Evolutionary conservation across 2,113 vertebrate genomes (phyloP).

Genomic region (Dipodomys stephensi): DNA sequence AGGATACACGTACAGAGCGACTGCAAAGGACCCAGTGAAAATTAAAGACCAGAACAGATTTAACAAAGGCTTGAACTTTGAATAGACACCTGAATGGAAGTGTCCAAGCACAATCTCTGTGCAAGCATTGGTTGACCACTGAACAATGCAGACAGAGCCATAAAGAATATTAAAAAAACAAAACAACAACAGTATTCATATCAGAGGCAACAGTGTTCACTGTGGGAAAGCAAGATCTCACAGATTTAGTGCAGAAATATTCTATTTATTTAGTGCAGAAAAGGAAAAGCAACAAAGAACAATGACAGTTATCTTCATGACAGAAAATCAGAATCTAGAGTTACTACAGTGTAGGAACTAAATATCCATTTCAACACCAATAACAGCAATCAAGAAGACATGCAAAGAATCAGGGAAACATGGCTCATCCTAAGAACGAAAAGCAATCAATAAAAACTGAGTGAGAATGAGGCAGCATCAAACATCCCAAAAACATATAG

Average conservation of each 20-base stretch:
- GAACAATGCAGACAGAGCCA: background rate
- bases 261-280: background rate
- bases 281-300: background rate
- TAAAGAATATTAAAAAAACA: background rate
- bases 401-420: background rate
- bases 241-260: background rate
- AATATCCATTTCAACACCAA: background rate
- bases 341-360: background rate
- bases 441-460: background rate
- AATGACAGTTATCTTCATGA: background rate
- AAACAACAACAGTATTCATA: background rate
- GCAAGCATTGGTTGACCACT: background rate
- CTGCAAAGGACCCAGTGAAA: background rate
- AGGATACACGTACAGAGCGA: background rate
- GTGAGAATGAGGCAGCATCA: background rate
- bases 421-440: background rate
- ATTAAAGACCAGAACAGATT: constrained; percentile 2
- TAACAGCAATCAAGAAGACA: background rate
- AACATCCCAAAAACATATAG: background rate
- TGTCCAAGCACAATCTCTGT: background rate
- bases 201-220: background rate
- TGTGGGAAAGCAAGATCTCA: background rate
- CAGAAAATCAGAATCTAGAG: background rate
- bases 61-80: background rate
- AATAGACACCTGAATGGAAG: background rate